These are phyloP conservation scores for Ceratotherium simum DNA, from an alignment of 2,113 vertebrate genomes.

Conservation along the genomic window DNA sequence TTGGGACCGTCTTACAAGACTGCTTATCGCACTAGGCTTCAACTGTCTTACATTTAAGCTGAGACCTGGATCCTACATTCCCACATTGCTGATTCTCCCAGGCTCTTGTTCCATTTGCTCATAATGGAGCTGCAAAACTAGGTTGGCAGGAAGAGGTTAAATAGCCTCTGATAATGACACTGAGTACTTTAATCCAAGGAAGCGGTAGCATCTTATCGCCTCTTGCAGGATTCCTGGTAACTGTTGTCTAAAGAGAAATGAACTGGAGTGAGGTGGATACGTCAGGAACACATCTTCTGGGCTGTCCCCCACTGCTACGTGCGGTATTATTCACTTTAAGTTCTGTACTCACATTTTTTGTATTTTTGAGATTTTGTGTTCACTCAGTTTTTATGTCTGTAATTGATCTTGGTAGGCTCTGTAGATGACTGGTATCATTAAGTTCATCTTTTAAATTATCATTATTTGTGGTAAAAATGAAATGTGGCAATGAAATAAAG, in stretches of 20 bases:
- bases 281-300: neutral
- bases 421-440: neutral
- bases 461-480: neutral
- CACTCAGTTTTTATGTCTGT: neutral
- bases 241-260: neutral
- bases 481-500: slow-evolving; percentile 36
- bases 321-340: neutral
- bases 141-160: neutral
- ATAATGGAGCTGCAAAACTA: fast-evolving
- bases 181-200: neutral
- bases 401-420: neutral
- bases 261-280: neutral
- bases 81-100: neutral
- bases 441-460: neutral
- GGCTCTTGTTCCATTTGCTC: neutral
- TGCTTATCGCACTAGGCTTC: too few relatives aligned
- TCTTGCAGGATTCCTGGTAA: neutral
- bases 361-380: neutral
- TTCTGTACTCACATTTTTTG: neutral
- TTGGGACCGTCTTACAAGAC: neutral
- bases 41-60: fast-evolving
- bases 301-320: fast-evolving
- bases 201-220: fast-evolving
- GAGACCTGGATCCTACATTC: neutral
- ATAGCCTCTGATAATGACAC: neutral